phyloP scores from a whole-genome alignment of 1,140 invertebrate species.

The Lucilia cuprina region DNA sequence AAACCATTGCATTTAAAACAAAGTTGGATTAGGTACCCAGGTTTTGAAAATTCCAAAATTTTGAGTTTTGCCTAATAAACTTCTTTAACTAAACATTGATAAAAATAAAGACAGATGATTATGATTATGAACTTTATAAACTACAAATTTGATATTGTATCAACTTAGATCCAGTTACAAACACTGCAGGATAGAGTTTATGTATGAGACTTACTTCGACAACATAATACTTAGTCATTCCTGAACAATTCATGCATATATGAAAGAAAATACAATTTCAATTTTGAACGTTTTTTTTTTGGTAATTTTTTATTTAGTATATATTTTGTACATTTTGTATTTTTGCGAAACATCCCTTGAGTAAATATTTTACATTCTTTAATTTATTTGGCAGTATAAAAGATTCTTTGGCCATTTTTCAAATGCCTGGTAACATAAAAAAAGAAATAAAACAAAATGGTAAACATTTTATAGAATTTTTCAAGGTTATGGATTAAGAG shows the following conservation, averaged over 20 bases:
- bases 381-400: neutral
- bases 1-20: neutral
- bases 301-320: neutral
- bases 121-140: too few relatives aligned
- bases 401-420: neutral
- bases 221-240: neutral
- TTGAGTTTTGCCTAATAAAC: too few relatives aligned
- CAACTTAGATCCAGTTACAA: too few relatives aligned
- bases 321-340: neutral
- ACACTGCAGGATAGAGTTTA: too few relatives aligned
- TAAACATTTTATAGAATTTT: neutral
- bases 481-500: neutral
- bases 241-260: neutral
- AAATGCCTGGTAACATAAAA: slow-evolving; percentile 6
- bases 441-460: slow-evolving; percentile 1
- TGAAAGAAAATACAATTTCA: neutral
- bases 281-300: neutral
- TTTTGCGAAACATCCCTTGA: neutral
- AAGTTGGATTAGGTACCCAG: neutral
- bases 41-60: too few relatives aligned
- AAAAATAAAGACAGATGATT: too few relatives aligned
- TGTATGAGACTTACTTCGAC: neutral
- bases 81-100: too few relatives aligned
- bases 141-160: too few relatives aligned
- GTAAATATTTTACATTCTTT: slow-evolving; percentile 1